A percentile compares a stretch with the other conserved stretches of the same genome.
These are phyloP conservation scores for Geotria australis DNA, from an alignment of 2,797 vertebrate genomes.

Conservation along the genomic window DNA sequence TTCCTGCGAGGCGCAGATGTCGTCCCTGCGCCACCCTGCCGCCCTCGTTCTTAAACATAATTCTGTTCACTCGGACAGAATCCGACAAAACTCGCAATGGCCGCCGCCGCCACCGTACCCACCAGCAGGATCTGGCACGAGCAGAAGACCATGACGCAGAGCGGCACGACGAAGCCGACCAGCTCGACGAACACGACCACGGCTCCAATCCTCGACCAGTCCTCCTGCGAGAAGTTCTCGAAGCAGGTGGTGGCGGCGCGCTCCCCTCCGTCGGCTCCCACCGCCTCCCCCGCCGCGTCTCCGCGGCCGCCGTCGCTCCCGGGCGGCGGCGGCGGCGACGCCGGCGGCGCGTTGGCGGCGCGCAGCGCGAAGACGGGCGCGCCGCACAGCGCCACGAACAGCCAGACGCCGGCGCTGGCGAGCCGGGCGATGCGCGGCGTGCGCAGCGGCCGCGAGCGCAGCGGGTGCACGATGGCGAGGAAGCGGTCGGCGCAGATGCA, in stretches of 20 bases:
- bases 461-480: constrained; percentile 16
- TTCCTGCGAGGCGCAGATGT: too few species aligned
- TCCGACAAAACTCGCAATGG: too few species aligned
- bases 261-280: too few species aligned
- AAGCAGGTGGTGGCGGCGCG: constrained; percentile 6
- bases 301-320: rapidly evolving
- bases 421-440: constrained; percentile 10
- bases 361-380: constrained; percentile 10
- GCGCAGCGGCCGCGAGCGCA: constrained; percentile 7
- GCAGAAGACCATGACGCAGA: constrained; percentile 11
- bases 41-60: too few species aligned
- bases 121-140: constrained; percentile 11
- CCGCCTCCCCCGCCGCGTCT: too few species aligned
- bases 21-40: too few species aligned
- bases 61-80: too few species aligned
- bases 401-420: constrained; percentile 17
- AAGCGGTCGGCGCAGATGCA: constrained; percentile 20
- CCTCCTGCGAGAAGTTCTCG: constrained; percentile 5
- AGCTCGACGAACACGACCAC: constrained; percentile 6
- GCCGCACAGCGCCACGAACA: constrained; percentile 6
- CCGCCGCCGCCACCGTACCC: constrained; percentile 2
- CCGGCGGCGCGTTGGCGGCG: rapidly evolving
- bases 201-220: not conserved
- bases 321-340: rapidly evolving
- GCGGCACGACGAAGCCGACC: constrained; percentile 12